Conservation (phyloP, 2,113 vertebrate genomes). For the Mesoclemmys tuberculata region DNA sequence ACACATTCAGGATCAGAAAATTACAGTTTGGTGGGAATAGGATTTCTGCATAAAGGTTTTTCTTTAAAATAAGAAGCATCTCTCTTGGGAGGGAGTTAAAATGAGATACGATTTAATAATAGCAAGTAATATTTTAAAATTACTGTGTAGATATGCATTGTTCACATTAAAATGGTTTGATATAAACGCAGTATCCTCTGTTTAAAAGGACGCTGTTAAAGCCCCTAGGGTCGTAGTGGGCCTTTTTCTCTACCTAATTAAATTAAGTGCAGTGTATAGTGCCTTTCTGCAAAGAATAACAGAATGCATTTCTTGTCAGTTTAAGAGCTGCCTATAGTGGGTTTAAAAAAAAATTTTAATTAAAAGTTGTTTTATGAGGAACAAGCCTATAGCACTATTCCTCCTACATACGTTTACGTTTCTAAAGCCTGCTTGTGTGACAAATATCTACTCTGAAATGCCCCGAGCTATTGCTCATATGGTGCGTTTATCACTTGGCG, state of each 20-base stretch:
- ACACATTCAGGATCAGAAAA: constrained; percentile 67
- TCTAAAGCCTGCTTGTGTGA: constrained; percentile 47
- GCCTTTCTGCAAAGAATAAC: constrained; percentile 64
- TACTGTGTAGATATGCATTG: constrained; percentile 61
- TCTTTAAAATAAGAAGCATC: constrained; percentile 50
- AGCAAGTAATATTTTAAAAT: constrained; percentile 68
- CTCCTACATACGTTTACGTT: constrained; percentile 55
- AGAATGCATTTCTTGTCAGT: constrained; percentile 64
- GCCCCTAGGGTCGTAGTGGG: constrained; percentile 49
- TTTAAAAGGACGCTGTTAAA: constrained; percentile 73
- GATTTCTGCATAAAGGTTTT: constrained; percentile 40
- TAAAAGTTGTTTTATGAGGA: constrained; percentile 75
- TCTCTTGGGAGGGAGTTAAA: constrained; percentile 23
- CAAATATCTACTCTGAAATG: neutral
- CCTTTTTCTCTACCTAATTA: constrained; percentile 68
- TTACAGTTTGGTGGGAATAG: constrained; percentile 44
- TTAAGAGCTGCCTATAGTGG: constrained; percentile 66
- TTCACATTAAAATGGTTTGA: constrained; percentile 65
- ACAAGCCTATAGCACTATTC: constrained; percentile 60
- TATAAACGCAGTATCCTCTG: constrained; percentile 62
- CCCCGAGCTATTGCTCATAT: neutral
- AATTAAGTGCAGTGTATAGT: constrained; percentile 66
- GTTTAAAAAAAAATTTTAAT: constrained; percentile 60
- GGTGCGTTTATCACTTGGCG: neutral
- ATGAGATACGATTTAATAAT: constrained; percentile 55